Conservation (phyloP, 2,888 invertebrate genomes). For the Lochmaea crataegi region DNA sequence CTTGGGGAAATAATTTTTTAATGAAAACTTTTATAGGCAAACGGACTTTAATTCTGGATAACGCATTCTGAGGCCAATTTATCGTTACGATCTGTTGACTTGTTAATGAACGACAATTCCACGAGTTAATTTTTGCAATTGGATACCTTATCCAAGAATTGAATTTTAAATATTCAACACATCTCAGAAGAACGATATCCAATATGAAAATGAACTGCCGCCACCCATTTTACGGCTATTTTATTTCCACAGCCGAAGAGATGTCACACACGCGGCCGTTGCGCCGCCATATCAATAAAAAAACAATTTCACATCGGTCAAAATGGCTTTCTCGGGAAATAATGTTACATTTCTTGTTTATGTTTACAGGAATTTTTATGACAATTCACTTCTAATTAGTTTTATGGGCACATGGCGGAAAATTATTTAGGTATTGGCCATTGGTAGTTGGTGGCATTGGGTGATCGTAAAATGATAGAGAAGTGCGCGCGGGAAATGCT, state of each 20-base stretch:
- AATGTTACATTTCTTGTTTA: conserved; percentile 46
- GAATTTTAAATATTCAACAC: conserved; percentile 43
- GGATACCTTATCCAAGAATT: conserved; percentile 28
- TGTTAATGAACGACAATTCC: neutral
- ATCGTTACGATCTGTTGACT: neutral
- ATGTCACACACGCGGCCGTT: conserved; percentile 30
- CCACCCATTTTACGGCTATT: conserved; percentile 38
- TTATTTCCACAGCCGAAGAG: conserved; percentile 41
- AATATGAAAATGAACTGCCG: conserved; percentile 41
- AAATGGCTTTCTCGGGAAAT: conserved; percentile 48
- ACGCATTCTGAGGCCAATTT: neutral
- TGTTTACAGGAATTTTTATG: conserved; percentile 49
- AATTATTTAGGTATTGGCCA: conserved; percentile 40
- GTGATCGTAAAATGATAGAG: conserved; percentile 34
- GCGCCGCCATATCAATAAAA: conserved; percentile 44
- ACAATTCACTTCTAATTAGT: conserved; percentile 50
- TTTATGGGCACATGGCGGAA: conserved; percentile 40
- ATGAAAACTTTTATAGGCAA: too few relatives aligned
- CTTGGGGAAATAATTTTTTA: too few relatives aligned
- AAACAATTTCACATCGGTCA: conserved; percentile 45
- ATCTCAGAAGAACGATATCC: conserved; percentile 35
- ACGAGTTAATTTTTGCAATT: conserved; percentile 12
- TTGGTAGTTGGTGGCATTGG: conserved; percentile 33
- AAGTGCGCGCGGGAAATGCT: conserved; percentile 34
- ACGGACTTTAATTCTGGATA: too few relatives aligned